Conservation (phyloP, 2,888 invertebrate genomes). For the Helobdella robusta region DNA sequence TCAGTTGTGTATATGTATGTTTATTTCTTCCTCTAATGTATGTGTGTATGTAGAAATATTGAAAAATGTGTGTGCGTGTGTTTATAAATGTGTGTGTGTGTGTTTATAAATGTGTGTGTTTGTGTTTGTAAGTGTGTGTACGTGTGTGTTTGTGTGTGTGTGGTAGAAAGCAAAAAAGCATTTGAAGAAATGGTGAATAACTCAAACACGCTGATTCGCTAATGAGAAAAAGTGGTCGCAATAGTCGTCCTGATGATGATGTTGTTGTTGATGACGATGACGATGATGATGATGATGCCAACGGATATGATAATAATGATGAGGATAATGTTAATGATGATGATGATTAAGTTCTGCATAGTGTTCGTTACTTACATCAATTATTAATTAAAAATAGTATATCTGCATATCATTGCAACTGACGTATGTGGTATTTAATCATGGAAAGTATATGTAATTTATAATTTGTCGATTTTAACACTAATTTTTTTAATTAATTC, state of each 20-base stretch:
- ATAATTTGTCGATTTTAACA: too few relatives aligned
- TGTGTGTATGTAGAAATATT: too few relatives aligned
- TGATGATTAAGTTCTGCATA: not conserved
- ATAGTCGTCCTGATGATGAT: not conserved
- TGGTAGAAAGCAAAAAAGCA: not conserved
- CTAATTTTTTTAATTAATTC: not conserved
- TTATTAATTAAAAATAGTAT: too few relatives aligned
- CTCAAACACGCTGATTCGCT: too few relatives aligned
- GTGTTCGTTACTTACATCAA: not conserved
- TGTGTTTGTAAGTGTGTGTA: conserved; percentile 9
- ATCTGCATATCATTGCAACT: too few relatives aligned
- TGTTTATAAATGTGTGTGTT: conserved; percentile 6
- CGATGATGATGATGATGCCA: conserved; percentile 3
- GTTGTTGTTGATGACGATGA: conserved; percentile 5
- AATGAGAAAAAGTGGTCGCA: conserved; percentile 73
- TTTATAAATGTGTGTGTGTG: conserved; percentile 6
- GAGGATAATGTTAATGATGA: not conserved
- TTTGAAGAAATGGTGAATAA: not conserved
- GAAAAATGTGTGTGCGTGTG: conserved; percentile 5
- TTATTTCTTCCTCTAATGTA: too few relatives aligned
- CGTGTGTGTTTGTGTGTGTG: not conserved
- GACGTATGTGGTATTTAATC: too few relatives aligned
- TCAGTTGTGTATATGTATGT: too few relatives aligned
- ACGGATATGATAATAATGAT: conserved; percentile 7
- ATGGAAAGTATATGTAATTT: too few relatives aligned